phyloP scores from a whole-genome alignment of 92 coral and sea anemone genomes.

The Parazoanthus darwini region DNA sequence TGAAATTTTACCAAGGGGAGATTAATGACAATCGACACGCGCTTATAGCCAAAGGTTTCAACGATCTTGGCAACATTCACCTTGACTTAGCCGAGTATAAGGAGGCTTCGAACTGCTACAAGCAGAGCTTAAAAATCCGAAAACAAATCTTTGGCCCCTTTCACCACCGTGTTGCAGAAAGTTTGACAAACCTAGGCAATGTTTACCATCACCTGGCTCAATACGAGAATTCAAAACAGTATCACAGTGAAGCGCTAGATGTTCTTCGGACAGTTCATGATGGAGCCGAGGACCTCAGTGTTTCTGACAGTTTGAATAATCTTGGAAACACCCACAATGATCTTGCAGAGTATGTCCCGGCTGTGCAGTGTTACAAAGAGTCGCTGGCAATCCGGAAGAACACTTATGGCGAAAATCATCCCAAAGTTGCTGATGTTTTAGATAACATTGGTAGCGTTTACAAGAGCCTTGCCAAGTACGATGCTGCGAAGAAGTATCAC shows the following conservation, averaged over 20 bases:
- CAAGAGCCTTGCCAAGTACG: slow-evolving; percentile 37
- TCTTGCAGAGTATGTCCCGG: slow-evolving; percentile 8
- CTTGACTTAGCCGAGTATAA: slow-evolving; percentile 23
- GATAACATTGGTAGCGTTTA: slow-evolving; percentile 41
- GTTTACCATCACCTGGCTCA: slow-evolving; percentile 11
- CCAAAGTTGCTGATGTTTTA: slow-evolving; percentile 38
- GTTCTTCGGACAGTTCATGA: slow-evolving; percentile 17
- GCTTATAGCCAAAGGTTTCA: slow-evolving; percentile 4
- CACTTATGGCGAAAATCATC: slow-evolving; percentile 5
- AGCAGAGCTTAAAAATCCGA: slow-evolving; percentile 1
- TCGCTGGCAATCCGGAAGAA: slow-evolving; percentile 25
- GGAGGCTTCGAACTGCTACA: slow-evolving; percentile 28
- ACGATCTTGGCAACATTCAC: slow-evolving; percentile 26
- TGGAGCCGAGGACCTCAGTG: background rate
- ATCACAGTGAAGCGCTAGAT: slow-evolving; percentile 28
- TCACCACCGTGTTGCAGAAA: slow-evolving; percentile 44
- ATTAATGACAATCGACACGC: background rate
- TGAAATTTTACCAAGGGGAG: slow-evolving; percentile 3
- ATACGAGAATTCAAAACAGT: slow-evolving; percentile 28
- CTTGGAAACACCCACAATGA: slow-evolving; percentile 38
- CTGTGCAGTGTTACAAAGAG: slow-evolving; percentile 20
- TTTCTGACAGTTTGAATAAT: slow-evolving; percentile 32
- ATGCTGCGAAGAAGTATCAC: slow-evolving; percentile 28
- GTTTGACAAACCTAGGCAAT: slow-evolving; percentile 46
- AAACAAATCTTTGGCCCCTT: slow-evolving; percentile 12